phyloP scores from a whole-genome alignment of 2,797 vertebrate species.

The Phalanger gymnotis region DNA sequence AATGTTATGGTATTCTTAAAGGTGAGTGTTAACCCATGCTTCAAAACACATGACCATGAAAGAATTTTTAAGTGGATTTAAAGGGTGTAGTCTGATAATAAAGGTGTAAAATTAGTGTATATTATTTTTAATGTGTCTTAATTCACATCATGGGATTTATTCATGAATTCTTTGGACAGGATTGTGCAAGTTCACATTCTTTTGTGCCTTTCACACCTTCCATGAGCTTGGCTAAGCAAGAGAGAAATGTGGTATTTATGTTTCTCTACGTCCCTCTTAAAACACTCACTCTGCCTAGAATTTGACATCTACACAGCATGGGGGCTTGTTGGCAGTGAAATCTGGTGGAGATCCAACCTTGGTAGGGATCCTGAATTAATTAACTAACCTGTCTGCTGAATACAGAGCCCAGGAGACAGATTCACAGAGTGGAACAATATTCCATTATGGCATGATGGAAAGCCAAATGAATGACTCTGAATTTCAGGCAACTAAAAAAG shows the following conservation, averaged over 20 bases:
- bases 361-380: slow-evolving; percentile 3
- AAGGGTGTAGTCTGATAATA: neutral
- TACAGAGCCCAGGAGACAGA: slow-evolving; percentile 22
- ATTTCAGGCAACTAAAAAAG: neutral
- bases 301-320: neutral
- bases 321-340: neutral
- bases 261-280: neutral
- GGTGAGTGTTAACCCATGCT: neutral
- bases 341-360: neutral
- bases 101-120: neutral
- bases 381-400: neutral
- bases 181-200: slow-evolving; percentile 21
- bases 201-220: neutral
- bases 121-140: neutral
- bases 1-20: neutral
- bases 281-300: neutral
- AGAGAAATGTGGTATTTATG: neutral
- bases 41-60: neutral
- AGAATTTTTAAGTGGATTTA: neutral
- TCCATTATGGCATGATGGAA: slow-evolving; percentile 17
- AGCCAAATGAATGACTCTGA: slow-evolving; percentile 1
- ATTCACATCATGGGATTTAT: neutral
- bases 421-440: slow-evolving; percentile 10
- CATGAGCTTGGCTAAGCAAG: neutral
- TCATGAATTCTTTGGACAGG: neutral